A percentile compares a stretch with the other conserved stretches of the same genome.
These are phyloP conservation scores for Nothura maculosa DNA, from an alignment of 2,797 vertebrate genomes.

Conservation along the genomic window DNA sequence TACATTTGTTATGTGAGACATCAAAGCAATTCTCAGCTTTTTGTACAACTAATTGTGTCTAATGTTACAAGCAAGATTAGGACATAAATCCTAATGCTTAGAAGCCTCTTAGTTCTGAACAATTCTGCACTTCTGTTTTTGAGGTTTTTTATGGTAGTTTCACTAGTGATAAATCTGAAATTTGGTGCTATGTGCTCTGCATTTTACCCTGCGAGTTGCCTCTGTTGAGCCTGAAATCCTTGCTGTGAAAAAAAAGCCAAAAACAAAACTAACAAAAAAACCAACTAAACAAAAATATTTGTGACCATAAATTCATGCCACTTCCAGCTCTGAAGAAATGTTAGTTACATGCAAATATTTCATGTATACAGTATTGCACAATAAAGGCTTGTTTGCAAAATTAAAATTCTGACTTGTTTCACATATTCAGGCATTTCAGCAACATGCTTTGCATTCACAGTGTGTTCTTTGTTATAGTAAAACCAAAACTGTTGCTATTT, in stretches of 20 bases:
- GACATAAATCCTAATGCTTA: not conserved
- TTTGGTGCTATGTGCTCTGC: not conserved
- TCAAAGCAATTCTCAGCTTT: not conserved
- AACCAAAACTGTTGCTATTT: constrained; percentile 21
- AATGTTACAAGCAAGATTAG: not conserved
- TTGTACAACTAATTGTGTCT: not conserved
- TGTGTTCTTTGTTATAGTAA: constrained; percentile 17
- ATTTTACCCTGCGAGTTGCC: not conserved
- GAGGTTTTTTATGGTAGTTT: not conserved
- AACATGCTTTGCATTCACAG: not conserved
- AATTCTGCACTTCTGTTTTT: not conserved
- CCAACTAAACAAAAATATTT: no score
- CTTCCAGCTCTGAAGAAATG: constrained; percentile 16
- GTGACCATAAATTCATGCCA: not conserved
- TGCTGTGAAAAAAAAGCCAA: not conserved
- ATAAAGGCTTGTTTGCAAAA: constrained; percentile 59
- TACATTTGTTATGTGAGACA: not conserved
- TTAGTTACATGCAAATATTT: constrained; percentile 13
- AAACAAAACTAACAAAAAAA: no score
- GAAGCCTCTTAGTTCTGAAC: not conserved
- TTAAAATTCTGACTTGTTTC: not conserved
- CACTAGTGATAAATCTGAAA: not conserved
- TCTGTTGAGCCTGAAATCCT: not conserved
- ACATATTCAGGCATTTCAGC: not conserved
- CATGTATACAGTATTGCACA: not conserved